Conservation (phyloP, 1,140 invertebrate species). For the Pteromalus puparum region DNA sequence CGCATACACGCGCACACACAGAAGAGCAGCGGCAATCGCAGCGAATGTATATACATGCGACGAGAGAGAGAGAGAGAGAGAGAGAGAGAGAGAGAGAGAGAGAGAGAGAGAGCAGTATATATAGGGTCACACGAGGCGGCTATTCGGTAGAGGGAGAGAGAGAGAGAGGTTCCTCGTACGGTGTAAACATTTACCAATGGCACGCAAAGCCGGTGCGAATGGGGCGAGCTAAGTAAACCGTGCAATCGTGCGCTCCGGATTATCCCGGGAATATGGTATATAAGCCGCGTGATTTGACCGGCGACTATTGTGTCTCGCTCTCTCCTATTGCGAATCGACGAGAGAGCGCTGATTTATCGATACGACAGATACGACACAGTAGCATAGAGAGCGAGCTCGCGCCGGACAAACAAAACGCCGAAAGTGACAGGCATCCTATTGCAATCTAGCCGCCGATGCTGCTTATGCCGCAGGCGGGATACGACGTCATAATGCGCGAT, state of each 20-base stretch:
- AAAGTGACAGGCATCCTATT: slow-evolving; percentile 40
- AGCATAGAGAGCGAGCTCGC: neutral
- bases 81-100: neutral
- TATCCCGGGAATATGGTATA: slow-evolving; percentile 54
- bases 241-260: slow-evolving; percentile 46
- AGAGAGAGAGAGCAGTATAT: neutral
- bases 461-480: neutral
- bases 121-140: neutral
- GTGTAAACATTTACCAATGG: slow-evolving; percentile 62
- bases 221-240: slow-evolving; percentile 53
- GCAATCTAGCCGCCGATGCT: neutral
- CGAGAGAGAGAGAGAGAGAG: neutral
- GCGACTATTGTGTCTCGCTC: slow-evolving; percentile 28
- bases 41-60: too few species aligned
- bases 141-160: neutral
- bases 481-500: neutral
- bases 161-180: slow-evolving; percentile 23
- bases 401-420: slow-evolving; percentile 36
- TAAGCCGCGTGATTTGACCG: slow-evolving; percentile 50
- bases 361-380: too few species aligned
- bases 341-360: slow-evolving; percentile 43
- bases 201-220: slow-evolving; percentile 60
- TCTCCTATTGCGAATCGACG: neutral
- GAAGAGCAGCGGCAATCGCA: too few species aligned
- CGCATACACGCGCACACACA: too few species aligned